A percentile compares a stretch with the other conserved stretches of the same genome.
phyloP scores from a whole-genome alignment of 53 echinoderm and acorn worm genomes.

The Echinarachnius parma region DNA sequence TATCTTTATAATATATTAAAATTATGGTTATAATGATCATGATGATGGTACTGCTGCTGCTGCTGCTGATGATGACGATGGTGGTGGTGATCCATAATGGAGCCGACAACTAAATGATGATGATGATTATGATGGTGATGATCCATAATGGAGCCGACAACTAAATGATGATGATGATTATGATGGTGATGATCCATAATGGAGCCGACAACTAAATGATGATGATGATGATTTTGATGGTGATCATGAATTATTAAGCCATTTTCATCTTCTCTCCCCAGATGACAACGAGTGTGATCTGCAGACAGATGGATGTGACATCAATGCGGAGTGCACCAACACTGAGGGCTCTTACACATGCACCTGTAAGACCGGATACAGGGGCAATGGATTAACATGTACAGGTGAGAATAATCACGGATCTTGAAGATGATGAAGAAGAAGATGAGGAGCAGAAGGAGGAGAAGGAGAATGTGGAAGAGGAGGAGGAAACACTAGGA shows the following conservation, averaged over 20 bases:
- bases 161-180: not conserved
- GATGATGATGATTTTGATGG: not conserved
- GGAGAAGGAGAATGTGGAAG: constrained; percentile 10
- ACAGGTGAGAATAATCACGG: constrained; percentile 13
- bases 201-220: not conserved
- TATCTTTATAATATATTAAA: too few species aligned
- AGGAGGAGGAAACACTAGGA: not conserved
- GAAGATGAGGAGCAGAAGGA: not conserved
- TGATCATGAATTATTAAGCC: too few species aligned
- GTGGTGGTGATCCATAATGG: not conserved
- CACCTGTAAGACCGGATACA: constrained; percentile 46
- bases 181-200: too few species aligned
- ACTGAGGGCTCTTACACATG: constrained; percentile 57
- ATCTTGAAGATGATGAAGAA: not conserved
- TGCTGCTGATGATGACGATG: not conserved
- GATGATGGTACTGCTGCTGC: not conserved
- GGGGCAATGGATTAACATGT: constrained; percentile 42
- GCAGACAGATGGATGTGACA: constrained; percentile 47
- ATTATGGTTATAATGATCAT: too few species aligned
- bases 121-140: constrained; percentile 11
- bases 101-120: not conserved
- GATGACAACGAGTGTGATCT: constrained; percentile 64
- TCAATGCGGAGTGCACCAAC: constrained; percentile 58
- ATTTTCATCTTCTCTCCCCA: constrained; percentile 3
- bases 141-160: too few species aligned